Percentiles rank a stretch among this genome's conserved stretches.
These are phyloP conservation scores for Sycophaga agraensis DNA, from an alignment of 1,140 invertebrate species.

Conservation along the genomic window DNA sequence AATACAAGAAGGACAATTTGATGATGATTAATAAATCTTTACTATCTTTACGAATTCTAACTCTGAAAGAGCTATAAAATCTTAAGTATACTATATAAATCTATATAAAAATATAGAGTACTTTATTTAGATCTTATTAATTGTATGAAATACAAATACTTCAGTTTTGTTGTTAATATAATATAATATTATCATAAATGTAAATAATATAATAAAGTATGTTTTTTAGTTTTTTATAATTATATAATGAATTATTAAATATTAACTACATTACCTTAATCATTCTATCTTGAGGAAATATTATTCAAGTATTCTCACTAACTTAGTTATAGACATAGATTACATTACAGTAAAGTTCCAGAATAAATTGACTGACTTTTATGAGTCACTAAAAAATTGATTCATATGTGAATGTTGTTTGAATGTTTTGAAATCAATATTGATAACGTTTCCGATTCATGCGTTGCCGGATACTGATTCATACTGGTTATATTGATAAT, in stretches of 20 bases:
- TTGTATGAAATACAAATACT: too few relatives aligned
- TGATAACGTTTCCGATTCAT: too few relatives aligned
- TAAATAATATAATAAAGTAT: constrained; percentile 1
- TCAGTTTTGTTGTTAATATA: too few relatives aligned
- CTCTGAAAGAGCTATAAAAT: too few relatives aligned
- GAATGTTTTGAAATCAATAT: constrained; percentile 18
- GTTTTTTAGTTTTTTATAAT: background rate
- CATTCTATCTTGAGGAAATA: constrained; percentile 1
- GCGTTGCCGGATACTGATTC: too few relatives aligned
- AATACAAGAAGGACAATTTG: constrained; percentile 21
- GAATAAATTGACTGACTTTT: constrained; percentile 4
- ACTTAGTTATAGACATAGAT: background rate
- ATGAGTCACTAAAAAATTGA: constrained; percentile 16
- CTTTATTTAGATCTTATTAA: too few relatives aligned
- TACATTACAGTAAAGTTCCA: background rate
- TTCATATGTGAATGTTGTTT: background rate
- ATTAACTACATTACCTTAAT: background rate
- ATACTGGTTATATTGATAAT: too few relatives aligned
- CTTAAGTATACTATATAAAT: too few relatives aligned
- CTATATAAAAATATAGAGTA: too few relatives aligned
- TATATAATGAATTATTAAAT: constrained; percentile 5
- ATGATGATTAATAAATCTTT: constrained; percentile 10
- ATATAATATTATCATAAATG: background rate
- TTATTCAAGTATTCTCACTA: constrained; percentile 3
- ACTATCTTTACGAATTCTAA: too few relatives aligned